Conservation (phyloP, 2,888 invertebrate genomes). For the Margaritifera margaritifera region DNA sequence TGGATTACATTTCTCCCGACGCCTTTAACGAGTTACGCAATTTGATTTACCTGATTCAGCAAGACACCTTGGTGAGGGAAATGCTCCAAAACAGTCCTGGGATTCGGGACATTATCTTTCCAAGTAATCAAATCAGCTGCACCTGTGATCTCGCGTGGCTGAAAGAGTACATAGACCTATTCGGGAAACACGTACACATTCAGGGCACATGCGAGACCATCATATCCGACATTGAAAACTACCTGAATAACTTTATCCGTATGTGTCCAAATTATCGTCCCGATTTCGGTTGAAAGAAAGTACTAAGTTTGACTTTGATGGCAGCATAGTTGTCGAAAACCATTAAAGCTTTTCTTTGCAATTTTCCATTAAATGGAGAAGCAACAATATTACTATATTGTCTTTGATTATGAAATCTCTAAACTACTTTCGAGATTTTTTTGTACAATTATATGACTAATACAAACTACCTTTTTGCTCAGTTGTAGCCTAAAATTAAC, state of each 20-base stretch:
- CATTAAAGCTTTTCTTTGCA: too few species aligned
- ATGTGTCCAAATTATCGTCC: constrained; percentile 31
- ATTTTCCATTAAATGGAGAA: too few species aligned
- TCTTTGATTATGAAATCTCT: too few species aligned
- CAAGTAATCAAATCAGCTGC: constrained; percentile 29
- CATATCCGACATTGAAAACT: constrained; percentile 24
- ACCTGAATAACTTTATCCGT: constrained; percentile 23
- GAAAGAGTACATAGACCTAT: constrained; percentile 27
- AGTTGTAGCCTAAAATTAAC: too few species aligned
- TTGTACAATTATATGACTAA: too few species aligned
- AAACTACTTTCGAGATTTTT: too few species aligned
- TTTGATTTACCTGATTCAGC: constrained; percentile 22
- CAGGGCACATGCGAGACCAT: constrained; percentile 44
- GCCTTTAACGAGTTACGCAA: constrained; percentile 26
- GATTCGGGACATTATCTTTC: constrained; percentile 16
- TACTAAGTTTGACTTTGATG: too few species aligned
- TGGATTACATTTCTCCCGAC: constrained; percentile 39
- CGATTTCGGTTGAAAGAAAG: too few species aligned
- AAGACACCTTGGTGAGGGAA: constrained; percentile 18
- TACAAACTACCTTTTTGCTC: too few species aligned
- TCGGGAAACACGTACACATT: constrained; percentile 19
- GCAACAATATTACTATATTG: too few species aligned
- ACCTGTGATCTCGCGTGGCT: constrained; percentile 49
- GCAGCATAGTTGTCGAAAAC: too few species aligned
- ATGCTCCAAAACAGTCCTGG: constrained; percentile 30